A percentile compares a stretch with the other conserved stretches of the same genome.
phyloP scores from a whole-genome alignment of 2,113 vertebrate genomes.

The Pelecanus crispus region DNA sequence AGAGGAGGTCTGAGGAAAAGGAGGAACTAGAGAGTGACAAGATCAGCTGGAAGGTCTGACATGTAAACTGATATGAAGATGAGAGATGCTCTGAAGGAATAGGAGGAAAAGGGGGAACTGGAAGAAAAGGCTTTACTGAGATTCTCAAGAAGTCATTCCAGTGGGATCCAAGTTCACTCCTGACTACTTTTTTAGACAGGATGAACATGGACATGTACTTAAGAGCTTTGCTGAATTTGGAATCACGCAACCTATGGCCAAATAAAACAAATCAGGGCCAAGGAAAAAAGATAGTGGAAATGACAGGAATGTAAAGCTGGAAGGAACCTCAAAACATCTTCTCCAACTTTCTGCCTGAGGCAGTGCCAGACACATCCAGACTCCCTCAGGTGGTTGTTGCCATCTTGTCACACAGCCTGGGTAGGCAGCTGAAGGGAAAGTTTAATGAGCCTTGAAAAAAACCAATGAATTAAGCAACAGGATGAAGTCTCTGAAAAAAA shows the following conservation, averaged over 20 bases:
- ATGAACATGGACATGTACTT: not conserved
- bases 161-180: not conserved
- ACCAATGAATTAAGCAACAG: not conserved
- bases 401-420: not conserved
- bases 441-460: not conserved
- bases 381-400: not conserved
- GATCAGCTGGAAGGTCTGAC: not conserved
- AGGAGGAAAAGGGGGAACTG: not conserved
- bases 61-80: not conserved
- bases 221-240: not conserved
- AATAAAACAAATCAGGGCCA: not conserved
- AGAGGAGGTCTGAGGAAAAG: not conserved
- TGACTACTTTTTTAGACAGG: not conserved
- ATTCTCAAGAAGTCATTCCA: not conserved
- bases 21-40: not conserved
- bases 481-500: not conserved
- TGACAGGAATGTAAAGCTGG: not conserved
- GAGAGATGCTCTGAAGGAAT: not conserved
- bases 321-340: not conserved
- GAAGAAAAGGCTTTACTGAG: not conserved
- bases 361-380: not conserved
- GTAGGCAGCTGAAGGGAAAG: not conserved
- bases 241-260: not conserved
- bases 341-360: not conserved
- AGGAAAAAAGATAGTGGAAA: not conserved